Conservation (phyloP, 37 sponge, comb jelly and placozoan species). For the Petrosia ficiformis region DNA sequence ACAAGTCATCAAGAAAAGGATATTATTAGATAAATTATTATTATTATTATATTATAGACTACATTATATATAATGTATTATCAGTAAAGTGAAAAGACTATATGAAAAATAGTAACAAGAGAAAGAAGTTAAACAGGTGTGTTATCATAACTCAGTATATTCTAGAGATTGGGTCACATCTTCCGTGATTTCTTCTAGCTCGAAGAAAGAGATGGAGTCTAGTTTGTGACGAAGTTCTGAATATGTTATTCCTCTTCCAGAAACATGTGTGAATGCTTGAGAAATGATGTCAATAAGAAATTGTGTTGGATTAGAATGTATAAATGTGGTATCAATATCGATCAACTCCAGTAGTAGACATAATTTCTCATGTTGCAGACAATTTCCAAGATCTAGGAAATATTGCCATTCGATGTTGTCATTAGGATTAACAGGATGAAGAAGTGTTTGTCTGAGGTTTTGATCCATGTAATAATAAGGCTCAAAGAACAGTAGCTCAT, state of each 20-base stretch:
- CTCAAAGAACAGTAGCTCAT: background rate
- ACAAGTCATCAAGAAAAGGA: no score
- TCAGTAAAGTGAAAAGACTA: no score
- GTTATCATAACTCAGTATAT: no score
- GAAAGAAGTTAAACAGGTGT: no score
- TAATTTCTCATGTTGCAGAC: background rate
- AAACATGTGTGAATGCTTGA: background rate
- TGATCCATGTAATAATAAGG: conserved; percentile 3
- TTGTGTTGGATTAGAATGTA: background rate
- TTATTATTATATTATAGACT: no score
- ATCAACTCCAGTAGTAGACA: background rate
- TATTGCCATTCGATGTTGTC: background rate
- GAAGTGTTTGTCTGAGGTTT: background rate
- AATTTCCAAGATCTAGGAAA: background rate
- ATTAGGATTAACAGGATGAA: background rate
- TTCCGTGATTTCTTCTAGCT: background rate
- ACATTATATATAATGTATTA: no score
- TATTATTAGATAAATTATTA: no score
- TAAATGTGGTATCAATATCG: background rate
- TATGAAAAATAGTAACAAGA: no score
- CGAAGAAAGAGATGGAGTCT: background rate
- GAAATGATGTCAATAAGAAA: background rate
- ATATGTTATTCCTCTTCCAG: background rate
- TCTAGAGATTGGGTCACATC: no score
- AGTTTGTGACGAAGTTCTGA: background rate